phyloP scores from a whole-genome alignment of 1,140 invertebrate species.

The Nixonia krombeini region DNA sequence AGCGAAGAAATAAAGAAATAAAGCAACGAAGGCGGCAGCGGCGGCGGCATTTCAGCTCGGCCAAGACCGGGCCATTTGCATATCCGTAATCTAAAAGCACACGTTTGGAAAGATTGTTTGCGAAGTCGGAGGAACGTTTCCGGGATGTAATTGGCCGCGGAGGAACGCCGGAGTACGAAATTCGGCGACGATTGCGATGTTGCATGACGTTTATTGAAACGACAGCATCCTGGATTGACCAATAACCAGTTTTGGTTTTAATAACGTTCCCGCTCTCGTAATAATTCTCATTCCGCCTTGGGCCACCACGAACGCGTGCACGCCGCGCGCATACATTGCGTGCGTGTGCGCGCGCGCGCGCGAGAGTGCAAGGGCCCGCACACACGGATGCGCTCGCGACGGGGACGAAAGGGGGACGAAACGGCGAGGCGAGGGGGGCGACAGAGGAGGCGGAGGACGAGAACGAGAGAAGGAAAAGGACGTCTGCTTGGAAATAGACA shows the following conservation, averaged over 20 bases:
- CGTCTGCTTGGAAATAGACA: too few relatives aligned
- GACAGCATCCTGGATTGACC: slow-evolving; percentile 15
- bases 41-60: background rate
- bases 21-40: background rate
- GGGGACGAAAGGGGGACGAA: too few relatives aligned
- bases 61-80: slow-evolving; percentile 1
- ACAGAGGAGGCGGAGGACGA: too few relatives aligned
- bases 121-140: slow-evolving; percentile 25
- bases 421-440: too few relatives aligned
- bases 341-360: too few relatives aligned
- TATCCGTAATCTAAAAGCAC: too few relatives aligned
- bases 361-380: too few relatives aligned
- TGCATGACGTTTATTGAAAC: slow-evolving; percentile 36
- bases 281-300: slow-evolving; percentile 33
- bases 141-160: slow-evolving; percentile 17
- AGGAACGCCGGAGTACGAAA: slow-evolving; percentile 13
- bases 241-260: background rate
- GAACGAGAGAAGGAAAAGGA: too few relatives aligned
- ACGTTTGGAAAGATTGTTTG: slow-evolving; percentile 17
- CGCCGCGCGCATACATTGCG: slow-evolving; percentile 9
- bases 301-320: slow-evolving; percentile 9
- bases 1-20: too few relatives aligned
- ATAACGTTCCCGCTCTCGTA: slow-evolving; percentile 26
- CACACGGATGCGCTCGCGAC: too few relatives aligned
- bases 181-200: slow-evolving; percentile 19